phyloP scores from a whole-genome alignment of 2,888 invertebrate species.

The Catocala fraxini region DNA sequence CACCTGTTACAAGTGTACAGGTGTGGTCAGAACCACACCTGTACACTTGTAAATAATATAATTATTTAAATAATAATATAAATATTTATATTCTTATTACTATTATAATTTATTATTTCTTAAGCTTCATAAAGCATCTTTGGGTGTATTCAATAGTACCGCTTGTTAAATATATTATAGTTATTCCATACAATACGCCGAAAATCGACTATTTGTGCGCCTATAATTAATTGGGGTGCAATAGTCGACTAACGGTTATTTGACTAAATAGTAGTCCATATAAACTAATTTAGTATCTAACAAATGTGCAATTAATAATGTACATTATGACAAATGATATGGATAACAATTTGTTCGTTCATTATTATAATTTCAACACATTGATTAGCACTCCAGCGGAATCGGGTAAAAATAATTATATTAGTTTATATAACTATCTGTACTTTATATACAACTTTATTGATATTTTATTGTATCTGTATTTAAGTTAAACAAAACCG shows the following conservation, averaged over 20 bases:
- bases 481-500: too few species aligned
- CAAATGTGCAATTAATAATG: conserved; percentile 34
- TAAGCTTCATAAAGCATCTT: conserved; percentile 64
- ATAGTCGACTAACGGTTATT: conserved; percentile 15
- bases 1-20: too few species aligned
- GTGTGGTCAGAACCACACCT: too few species aligned
- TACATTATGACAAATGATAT: conserved; percentile 45
- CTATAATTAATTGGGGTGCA: conserved; percentile 1
- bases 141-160: conserved; percentile 57
- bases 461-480: background rate
- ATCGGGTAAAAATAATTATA: conserved; percentile 18
- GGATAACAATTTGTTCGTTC: conserved; percentile 38
- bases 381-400: conserved; percentile 15
- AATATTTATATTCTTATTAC: conserved; percentile 32
- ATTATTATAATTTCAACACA: conserved; percentile 16
- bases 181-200: conserved; percentile 13
- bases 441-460: background rate
- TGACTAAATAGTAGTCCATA: conserved; percentile 26
- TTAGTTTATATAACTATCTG: background rate
- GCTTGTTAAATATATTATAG: conserved; percentile 22
- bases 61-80: too few species aligned
- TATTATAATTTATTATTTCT: conserved; percentile 36
- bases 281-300: conserved; percentile 32
- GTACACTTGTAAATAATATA: conserved; percentile 33
- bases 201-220: conserved; percentile 21